Base-by-base conservation (phyloP, 2,888 invertebrate species). In the Galeruca laticollis region DNA sequence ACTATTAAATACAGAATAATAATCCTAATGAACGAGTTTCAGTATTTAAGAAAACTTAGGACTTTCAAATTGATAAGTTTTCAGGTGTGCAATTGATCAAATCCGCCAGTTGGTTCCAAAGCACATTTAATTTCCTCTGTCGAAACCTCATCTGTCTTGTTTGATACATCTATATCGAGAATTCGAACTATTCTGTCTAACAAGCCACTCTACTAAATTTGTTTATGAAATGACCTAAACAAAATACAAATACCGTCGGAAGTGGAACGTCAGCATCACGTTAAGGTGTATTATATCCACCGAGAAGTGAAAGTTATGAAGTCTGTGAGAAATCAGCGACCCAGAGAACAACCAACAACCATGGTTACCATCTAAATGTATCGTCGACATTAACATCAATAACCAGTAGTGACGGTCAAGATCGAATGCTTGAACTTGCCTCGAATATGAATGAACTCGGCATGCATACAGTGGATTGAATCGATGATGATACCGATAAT, bases 271-370 rank as follows among this genome's bases (percentile, higher is more conserved):
- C 71, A 51, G 35, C 66, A 68, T 61, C 64, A 71, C 71, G 64
- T 54, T 60, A 20, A 65, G 60, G 64, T 47, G 61, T 62, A 61
- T 68, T 54, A 68, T 62, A 61, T 61, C 62, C 62, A 62, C 43
- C 47, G 21, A 66, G 66, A 65, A 78, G 78, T 77, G 78, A 78
- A 78, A 78, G 78, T 78, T 76, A 74, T 73, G 68, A 74, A 72
- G 76, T 74, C 73, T 75, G 76, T 75, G 76, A 75, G 77, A 78
- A 78, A 75, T 75, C 76, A 72, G 74, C 74, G 78, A 78, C 78
- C 78, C 74, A 76, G 67, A 69, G 69, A 60, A 51, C 35, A 20
- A 59, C 57, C 15, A 59, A 57, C 54, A 51, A 26, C 52, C 20
- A 26, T 15, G 18, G 18, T 35, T 35, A 33, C 56, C 33, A 21